These are phyloP conservation scores for Aptenodytes forsteri DNA, from an alignment of 2,113 vertebrate genomes.

Conservation along the genomic window DNA sequence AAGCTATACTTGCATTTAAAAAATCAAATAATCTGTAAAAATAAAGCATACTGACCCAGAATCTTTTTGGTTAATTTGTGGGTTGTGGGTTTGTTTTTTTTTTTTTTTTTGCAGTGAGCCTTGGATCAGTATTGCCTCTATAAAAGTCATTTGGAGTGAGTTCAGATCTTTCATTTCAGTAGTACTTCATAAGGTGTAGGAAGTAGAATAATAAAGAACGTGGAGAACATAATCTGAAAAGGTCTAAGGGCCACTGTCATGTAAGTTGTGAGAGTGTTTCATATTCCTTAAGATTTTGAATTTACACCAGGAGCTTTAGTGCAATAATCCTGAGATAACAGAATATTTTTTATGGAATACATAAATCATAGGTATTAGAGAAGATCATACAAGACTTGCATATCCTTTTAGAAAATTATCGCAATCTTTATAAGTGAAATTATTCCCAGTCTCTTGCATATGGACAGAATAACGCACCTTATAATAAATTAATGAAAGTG, in stretches of 20 bases:
- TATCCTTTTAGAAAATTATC: neutral
- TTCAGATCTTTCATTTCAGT: neutral
- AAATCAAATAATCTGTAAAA: neutral
- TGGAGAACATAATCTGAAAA: neutral
- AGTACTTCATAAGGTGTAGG: neutral
- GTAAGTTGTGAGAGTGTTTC: neutral
- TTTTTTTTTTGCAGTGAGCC: neutral
- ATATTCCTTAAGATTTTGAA: neutral
- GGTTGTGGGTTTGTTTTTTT: too few species aligned
- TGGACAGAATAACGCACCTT: neutral
- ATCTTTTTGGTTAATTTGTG: neutral
- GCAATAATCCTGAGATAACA: neutral
- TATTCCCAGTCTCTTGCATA: neutral
- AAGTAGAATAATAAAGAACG: neutral
- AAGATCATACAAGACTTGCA: neutral
- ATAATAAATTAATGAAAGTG: neutral
- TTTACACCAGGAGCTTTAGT: neutral
- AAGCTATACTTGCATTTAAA: neutral
- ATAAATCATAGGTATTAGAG: neutral
- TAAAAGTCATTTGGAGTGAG: neutral
- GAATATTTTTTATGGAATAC: neutral
- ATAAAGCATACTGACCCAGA: neutral
- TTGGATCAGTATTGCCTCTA: neutral
- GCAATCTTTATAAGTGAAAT: neutral
- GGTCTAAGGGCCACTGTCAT: neutral